Percentiles rank a stretch among this genome's conserved stretches.
phyloP scores from a whole-genome alignment of 2,888 invertebrate genomes.

The Melieria crassipennis region DNA sequence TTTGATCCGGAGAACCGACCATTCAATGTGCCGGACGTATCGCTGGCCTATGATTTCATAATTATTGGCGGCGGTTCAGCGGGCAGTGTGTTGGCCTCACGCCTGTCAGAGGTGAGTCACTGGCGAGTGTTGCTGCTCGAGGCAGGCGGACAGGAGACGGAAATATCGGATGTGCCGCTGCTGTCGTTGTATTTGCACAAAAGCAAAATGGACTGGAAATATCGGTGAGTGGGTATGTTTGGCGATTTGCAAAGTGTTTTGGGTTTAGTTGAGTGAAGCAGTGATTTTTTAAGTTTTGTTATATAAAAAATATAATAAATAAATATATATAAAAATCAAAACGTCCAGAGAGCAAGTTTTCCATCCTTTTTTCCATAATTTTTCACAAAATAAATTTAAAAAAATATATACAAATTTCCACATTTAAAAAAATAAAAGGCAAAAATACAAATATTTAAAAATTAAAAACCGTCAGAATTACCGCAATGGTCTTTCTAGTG shows the following conservation, averaged over 20 bases:
- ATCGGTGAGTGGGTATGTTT: conserved; percentile 69
- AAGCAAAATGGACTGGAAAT: conserved; percentile 91
- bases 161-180: conserved; percentile 86
- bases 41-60: conserved; percentile 82
- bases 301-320: no score
- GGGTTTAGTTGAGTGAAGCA: background rate
- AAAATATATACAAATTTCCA: no score
- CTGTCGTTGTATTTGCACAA: conserved; percentile 89
- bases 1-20: conserved; percentile 86
- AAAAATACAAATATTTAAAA: no score
- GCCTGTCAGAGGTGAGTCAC: conserved; percentile 78
- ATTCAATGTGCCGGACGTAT: conserved; percentile 73
- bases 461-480: no score
- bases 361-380: no score
- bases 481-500: no score
- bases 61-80: conserved; percentile 76
- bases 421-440: no score
- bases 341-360: no score
- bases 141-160: conserved; percentile 88
- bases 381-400: no score
- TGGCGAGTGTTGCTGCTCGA: conserved; percentile 85
- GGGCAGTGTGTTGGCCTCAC: conserved; percentile 79
- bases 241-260: background rate
- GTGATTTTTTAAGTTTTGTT: background rate
- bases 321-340: background rate